Conservation (phyloP, 1,140 invertebrate genomes). For the Trichonephila clavipes region DNA sequence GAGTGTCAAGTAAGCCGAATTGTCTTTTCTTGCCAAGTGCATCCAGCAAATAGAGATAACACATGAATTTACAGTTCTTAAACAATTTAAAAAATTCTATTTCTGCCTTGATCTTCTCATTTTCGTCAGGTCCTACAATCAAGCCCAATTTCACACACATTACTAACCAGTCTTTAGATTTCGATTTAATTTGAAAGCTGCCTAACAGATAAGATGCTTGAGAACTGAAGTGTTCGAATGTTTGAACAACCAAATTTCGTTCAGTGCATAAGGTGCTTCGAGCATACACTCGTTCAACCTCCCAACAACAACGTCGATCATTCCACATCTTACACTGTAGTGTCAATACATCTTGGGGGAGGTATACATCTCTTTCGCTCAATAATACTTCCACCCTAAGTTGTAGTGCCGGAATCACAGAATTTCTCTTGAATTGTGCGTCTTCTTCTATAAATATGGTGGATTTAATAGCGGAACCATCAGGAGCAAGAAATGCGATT, state of each 20-base stretch:
- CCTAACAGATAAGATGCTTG: not conserved
- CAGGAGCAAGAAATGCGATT: not conserved
- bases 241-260: not conserved
- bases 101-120: not conserved
- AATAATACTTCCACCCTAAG: not conserved
- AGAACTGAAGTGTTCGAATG: no score
- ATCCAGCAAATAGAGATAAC: not conserved
- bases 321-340: not conserved
- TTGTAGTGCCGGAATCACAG: not conserved
- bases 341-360: not conserved
- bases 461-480: not conserved
- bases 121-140: not conserved
- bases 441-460: not conserved
- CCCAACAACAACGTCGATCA: not conserved
- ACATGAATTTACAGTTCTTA: not conserved
- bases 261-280: not conserved
- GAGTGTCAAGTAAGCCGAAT: not conserved
- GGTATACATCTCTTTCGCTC: not conserved
- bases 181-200: not conserved
- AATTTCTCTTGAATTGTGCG: no score
- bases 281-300: not conserved
- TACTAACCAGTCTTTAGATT: not conserved
- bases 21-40: not conserved
- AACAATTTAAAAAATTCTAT: not conserved
- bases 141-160: not conserved